Base-by-base conservation (phyloP, 64 coral and sea anemone genomes). In the Orbicella faveolata region DNA sequence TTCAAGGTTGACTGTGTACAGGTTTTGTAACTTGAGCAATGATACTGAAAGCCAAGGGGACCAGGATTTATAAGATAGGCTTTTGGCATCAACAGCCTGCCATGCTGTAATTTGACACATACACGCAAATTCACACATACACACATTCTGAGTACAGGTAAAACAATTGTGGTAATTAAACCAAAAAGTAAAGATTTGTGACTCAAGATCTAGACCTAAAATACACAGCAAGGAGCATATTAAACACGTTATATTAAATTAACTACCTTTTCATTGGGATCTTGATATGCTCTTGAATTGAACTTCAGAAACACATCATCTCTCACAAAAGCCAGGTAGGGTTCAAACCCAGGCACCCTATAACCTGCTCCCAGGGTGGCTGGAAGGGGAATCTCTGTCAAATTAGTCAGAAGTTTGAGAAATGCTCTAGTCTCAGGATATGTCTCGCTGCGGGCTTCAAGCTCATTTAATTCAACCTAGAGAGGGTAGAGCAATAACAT, bases 351-450 rank as follows among this genome's bases (percentile, higher is more conserved):
- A 20, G 97, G 97, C 36, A 90, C 89, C 23, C 97, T 78, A 36
- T 99, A 96, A 18, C 97, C 97, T 68, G 94, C 86, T 6, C 97
- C 97, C 12, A 99, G 86, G n/a, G 91, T 75, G 14, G 89, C 72
- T 70, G 97, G 97, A 35, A 99, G 52, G n/a, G 94, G 94, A 26
- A 93, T 95, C 51, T 99, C 90, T 79, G 97, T 99, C 33, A 99
- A 87, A 62, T 83, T 89, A 59, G 55, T 88, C 18, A 99, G 64
- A 1, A 99, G 91, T 78, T 89, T 88, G 17, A 99, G 78, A 52
- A 99, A 99, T n/a, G 93, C 93, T 23, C 91, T 67, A 20, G 97
- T 99, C 54, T 95, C 97, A 73, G 97, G 97, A 61, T 99, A 99
- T n/a, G 89, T 75, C 41, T 99, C 97, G 70, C 86, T 90, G 55